phyloP scores from a whole-genome alignment of 2,888 invertebrate genomes.

The Drosophila borborema region DNA sequence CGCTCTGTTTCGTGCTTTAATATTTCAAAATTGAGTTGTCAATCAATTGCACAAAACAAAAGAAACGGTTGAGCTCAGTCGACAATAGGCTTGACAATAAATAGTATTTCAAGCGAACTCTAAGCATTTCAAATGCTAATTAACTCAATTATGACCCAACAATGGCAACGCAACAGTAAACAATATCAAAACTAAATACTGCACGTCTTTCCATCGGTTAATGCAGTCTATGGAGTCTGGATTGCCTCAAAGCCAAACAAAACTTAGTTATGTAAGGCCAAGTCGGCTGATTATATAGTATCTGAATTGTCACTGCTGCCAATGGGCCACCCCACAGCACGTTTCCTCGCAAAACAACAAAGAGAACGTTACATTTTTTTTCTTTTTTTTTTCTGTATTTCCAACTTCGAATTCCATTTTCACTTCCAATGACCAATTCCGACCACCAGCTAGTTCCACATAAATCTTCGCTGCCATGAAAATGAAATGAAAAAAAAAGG shows the following conservation, averaged over 20 bases:
- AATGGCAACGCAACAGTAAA: conserved; percentile 11
- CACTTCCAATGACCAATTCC: not conserved
- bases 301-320: not conserved
- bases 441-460: conserved; percentile 13
- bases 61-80: conserved; percentile 6
- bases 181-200: not conserved
- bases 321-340: conserved; percentile 18
- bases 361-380: conserved; percentile 4
- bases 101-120: conserved; percentile 10
- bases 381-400: not conserved
- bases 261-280: not conserved
- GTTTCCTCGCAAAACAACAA: conserved; percentile 10
- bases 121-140: conserved; percentile 36
- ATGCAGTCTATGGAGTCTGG: not conserved
- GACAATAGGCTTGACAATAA: conserved; percentile 21
- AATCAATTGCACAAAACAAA: conserved; percentile 7
- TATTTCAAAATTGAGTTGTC: conserved; percentile 37
- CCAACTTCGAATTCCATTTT: not conserved
- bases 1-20: not conserved
- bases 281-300: conserved; percentile 6
- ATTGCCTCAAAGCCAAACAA: not conserved
- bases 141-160: conserved; percentile 38
- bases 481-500: conserved; percentile 1
- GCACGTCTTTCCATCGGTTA: conserved; percentile 34
- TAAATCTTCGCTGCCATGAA: conserved; percentile 25